Evolutionary conservation across 2,113 vertebrate genomes (phyloP), one percentile per base, ranked within the genome.

Genomic region (Marcusenius ussheri): DNA sequence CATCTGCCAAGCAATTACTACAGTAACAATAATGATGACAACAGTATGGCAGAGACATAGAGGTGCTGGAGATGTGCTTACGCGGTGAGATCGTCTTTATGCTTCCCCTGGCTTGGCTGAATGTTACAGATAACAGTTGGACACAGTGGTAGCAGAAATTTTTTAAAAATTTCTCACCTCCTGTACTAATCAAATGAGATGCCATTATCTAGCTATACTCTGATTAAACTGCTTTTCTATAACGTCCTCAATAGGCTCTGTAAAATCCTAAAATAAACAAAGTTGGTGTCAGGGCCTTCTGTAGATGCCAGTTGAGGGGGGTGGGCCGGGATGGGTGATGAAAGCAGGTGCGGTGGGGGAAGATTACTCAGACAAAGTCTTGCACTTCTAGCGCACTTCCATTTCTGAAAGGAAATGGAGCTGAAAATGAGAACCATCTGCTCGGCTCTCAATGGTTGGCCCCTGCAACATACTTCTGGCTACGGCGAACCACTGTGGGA

Each of bases 361-460:
- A 13, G 66, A 45, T n/a, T 35, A 77, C 39, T 27, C 45, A 49
- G 39, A 45, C 58, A n/a, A n/a, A 89, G 35, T 21, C 70, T 6
- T 45, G 19, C 45, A 27, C 45, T 58, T 89, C 89, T 80, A 58
- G 21, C 10, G 39, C 74, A 17, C 39, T 77, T 89, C 70, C 77
- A 9, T 84, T 17, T 87, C 85, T 51, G 85, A 53, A 56, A 53
- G 85, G 50, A 87, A 87, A 87, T 84, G 77, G 50, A 83, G 49
- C 49, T 83, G 88, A 83, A 53, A 89, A 84, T 84, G 50, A 89
- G 74, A 84, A 45, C 80, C 31, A 47, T 88, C 88, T 51, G 89
- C 31, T 83, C 39, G 11, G 50, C 31, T 74, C 88, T 56, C 47
- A 35, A 45, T 83, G 17, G 15, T 49, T 42, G 47, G 27, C 24